Evolutionary conservation across 2,113 vertebrate species (phyloP).

Genomic region (Actenoides hombroni): DNA sequence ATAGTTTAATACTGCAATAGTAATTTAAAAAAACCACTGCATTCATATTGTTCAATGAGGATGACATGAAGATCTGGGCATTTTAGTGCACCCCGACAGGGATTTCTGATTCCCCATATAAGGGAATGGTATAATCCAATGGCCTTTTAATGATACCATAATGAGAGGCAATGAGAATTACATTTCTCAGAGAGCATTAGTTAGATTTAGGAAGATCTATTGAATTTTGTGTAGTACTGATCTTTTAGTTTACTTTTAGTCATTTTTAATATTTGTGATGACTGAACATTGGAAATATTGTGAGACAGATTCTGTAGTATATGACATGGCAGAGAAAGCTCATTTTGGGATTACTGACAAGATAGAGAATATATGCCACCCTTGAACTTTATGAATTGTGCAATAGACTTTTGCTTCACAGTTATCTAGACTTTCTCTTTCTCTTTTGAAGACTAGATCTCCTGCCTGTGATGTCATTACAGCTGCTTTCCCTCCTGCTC

Average conservation of each 20-base stretch:
- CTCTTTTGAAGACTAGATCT: neutral
- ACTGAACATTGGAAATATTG: neutral
- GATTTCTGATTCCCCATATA: neutral
- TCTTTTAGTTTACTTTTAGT: neutral
- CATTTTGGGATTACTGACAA: neutral
- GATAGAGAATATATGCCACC: neutral
- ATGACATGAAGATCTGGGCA: rapidly evolving
- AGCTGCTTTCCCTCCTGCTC: neutral
- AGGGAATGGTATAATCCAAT: neutral
- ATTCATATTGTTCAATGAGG: neutral
- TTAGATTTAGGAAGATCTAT: neutral
- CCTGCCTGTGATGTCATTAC: neutral
- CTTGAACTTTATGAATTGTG: neutral
- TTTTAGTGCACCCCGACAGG: neutral
- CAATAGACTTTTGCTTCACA: neutral
- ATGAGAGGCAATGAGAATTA: neutral
- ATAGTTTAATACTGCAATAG: neutral
- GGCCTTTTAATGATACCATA: neutral
- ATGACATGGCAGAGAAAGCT: neutral
- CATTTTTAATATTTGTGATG: neutral
- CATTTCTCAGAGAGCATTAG: neutral
- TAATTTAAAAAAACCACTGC: neutral
- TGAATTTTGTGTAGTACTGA: neutral
- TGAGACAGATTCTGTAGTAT: neutral
- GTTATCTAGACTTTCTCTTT: neutral